Base-by-base conservation (phyloP, 2,797 vertebrate species). In the Sebastes hubbsi region DNA sequence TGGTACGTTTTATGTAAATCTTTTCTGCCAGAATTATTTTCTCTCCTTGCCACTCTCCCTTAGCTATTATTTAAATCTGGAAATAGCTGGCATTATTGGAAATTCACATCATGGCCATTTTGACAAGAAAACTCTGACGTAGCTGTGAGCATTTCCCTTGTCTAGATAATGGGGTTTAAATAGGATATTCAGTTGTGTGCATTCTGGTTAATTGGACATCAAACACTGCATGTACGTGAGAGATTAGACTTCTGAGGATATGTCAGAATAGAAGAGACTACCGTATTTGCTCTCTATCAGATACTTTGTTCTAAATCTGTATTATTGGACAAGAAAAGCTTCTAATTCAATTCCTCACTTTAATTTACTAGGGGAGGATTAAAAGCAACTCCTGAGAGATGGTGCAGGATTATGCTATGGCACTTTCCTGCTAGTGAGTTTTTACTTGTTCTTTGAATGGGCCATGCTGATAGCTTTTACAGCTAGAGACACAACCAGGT, bases 141-240 rank as follows among this genome's bases (percentile, higher is more conserved):
- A 91, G 83, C 85, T 84, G 71, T 85, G 84, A 89, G 86, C 81
- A 77, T 87, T 89, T 91, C 54, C 74, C 87, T 88, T 85, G 85
- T 92, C 86, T 86, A 79, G 81, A 90, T 93, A 93, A 94, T 91
- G 78, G 89, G 87, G 84, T 89, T 94, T 89, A 91, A 91, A 89
- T 82, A 67, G 89, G 80, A 92, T 85, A 87, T 91, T 93, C 88
- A 89, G 87, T 87, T 88, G 87, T 91, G 89, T 84, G 91, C 91
- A 92, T 94, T 91, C 88, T 92, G 80, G 71, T 87, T 94, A 93
- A 94, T 93, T 94, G 90, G 90, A 94, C 91, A 92, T 94, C 93
- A 94, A 92, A 93, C 88, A 86, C 88, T 63, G 78, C 80, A 72
- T 89, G 90, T 90, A 88, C 76, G 75, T 85, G 86, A 88, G 91